Base-by-base conservation (phyloP, 2,113 vertebrate genomes). In the Callorhinus ursinus region DNA sequence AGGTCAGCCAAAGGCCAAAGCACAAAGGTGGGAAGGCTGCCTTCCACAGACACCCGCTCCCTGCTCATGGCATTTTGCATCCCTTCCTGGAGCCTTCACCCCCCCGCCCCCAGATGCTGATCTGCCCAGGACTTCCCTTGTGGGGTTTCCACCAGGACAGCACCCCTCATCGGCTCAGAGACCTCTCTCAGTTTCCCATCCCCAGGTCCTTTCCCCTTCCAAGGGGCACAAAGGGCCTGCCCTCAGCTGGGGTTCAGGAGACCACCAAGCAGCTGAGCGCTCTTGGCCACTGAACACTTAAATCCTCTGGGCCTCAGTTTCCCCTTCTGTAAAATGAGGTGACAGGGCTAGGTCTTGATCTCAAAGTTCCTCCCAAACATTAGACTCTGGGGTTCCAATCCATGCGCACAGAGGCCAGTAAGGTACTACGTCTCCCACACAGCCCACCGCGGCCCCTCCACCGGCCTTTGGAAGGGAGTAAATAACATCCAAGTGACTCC, bases 1-100 rank as follows among this genome's bases (percentile, higher is more conserved):
- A 7, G 11, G 21, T 69, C 31, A 15, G 5, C 61, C 4, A 11
- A 22, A 46, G 72, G n/a, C 61, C 28, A 13, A 11, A 18, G 77
- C n/a, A 16, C 14, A 18, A 9, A 7, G 7, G 26, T 9, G 71
- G 28, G 31, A 19, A 51, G 22, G 15, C 1, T 0, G 72, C 14
- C 51, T 26, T 5, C 72, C 26, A 0, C 7, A 7, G 8, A 5
- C 12, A 0, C 16, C 65, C 0, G 2, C 18, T 11, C 10, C 10
- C 36, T 0, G 1, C 19, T 2, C 28, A 1, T 13, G 5, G 7
- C 13, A 5, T 33, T 0, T 1, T 10, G 13, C 6, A 0, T 2
- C 26, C 11, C 5, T 63, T 5, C 19, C 33, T 12, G 12, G 22
- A 1, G 0, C 2, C 39, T n/a, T 36, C 18, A 0, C 12, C 8